phyloP scores from a whole-genome alignment of 2,113 vertebrate species.

The Oncorhynchus gorbuscha region DNA sequence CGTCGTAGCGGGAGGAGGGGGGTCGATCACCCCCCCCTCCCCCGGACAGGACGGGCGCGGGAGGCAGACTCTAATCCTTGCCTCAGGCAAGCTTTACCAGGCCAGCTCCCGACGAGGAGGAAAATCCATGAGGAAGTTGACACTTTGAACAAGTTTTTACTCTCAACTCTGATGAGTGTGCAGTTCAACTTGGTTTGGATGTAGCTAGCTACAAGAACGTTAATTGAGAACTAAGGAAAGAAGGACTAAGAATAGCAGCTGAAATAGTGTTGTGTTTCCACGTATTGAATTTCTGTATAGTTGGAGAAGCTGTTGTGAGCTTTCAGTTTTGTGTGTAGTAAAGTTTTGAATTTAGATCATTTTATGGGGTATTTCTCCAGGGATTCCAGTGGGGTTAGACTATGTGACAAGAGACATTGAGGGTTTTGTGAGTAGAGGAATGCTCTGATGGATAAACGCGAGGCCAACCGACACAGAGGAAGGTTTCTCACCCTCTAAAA shows the following conservation, averaged over 20 bases:
- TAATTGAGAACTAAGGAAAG: slow-evolving; percentile 20
- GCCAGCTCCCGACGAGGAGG: slow-evolving; percentile 43
- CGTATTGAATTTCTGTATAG: too few relatives aligned
- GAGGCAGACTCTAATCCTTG: slow-evolving; percentile 68
- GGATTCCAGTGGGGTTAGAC: slow-evolving; percentile 25
- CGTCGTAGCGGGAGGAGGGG: slow-evolving; percentile 11
- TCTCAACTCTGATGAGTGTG: slow-evolving; percentile 46
- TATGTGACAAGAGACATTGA: slow-evolving; percentile 31
- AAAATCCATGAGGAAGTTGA: slow-evolving; percentile 71
- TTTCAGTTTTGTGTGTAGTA: slow-evolving; percentile 26
- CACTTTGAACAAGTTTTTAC: slow-evolving; percentile 63
- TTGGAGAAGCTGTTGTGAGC: slow-evolving; percentile 1
- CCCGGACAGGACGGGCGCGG: slow-evolving; percentile 43
- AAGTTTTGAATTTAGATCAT: slow-evolving; percentile 11
- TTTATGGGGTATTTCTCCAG: background rate
- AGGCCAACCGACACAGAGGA: background rate
- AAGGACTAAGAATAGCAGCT: slow-evolving; percentile 8
- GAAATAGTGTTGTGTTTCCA: background rate
- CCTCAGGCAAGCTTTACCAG: slow-evolving; percentile 72
- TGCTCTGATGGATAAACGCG: slow-evolving; percentile 27
- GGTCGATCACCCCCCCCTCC: slow-evolving; percentile 9
- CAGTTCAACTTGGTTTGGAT: background rate
- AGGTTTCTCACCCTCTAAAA: slow-evolving; percentile 28
- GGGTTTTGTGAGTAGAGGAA: slow-evolving; percentile 45
- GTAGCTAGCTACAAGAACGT: slow-evolving; percentile 7